Percentiles rank a stretch among this genome's conserved stretches.
Evolutionary conservation across 2,113 vertebrate species (phyloP).

Genomic region (Montifringilla adamsi): DNA sequence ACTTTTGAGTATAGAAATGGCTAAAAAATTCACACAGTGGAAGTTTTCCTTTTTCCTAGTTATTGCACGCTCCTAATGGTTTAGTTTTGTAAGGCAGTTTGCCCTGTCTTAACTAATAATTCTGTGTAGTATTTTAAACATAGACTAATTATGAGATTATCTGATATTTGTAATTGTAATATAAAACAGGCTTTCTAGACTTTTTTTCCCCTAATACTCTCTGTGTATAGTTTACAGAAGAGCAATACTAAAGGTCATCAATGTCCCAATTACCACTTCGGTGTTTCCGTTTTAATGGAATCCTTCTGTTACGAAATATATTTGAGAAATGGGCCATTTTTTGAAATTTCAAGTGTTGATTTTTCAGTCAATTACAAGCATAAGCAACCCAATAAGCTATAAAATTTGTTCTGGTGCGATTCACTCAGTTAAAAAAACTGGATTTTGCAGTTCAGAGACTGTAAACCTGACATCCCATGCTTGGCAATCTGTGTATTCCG

Average conservation of each 20-base stretch:
- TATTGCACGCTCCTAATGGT: not conserved
- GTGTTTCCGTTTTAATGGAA: not conserved
- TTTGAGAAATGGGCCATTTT: not conserved
- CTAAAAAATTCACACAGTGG: not conserved
- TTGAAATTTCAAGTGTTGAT: not conserved
- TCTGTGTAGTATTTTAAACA: not conserved
- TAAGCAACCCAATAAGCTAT: not conserved
- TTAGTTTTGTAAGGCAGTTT: not conserved
- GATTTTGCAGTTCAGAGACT: slow-evolving; percentile 18
- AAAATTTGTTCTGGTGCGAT: not conserved
- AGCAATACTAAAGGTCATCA: not conserved
- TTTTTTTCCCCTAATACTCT: not conserved
- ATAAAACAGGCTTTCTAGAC: not conserved
- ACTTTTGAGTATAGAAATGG: not conserved
- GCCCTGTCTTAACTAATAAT: not conserved
- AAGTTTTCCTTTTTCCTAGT: not conserved
- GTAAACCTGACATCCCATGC: not conserved
- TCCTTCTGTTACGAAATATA: not conserved
- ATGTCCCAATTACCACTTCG: not conserved
- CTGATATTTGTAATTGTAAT: not conserved
- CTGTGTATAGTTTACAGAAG: not conserved
- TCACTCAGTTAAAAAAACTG: not conserved
- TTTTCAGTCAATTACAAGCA: not conserved
- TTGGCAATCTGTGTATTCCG: not conserved
- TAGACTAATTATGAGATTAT: not conserved